Evolutionary conservation across 2,888 invertebrate species (phyloP).

Genomic region (Coleophora flavipennella): DNA sequence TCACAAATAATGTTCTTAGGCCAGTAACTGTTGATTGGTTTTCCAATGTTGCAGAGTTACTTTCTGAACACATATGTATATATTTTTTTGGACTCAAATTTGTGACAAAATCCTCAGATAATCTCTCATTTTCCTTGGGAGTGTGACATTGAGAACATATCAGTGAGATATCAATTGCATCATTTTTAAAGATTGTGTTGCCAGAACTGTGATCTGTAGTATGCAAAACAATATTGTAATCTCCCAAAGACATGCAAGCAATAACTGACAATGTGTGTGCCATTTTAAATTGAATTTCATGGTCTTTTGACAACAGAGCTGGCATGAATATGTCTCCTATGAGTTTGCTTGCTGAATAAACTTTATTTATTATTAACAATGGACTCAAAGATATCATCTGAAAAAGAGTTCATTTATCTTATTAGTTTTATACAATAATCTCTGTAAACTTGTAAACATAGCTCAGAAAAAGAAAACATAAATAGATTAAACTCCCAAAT

Average conservation of each 20-base stretch:
- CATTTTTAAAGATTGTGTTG: slow-evolving; percentile 33
- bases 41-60: slow-evolving; percentile 22
- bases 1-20: slow-evolving; percentile 38
- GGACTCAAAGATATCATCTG: slow-evolving; percentile 49
- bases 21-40: slow-evolving; percentile 32
- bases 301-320: slow-evolving; percentile 43
- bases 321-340: slow-evolving; percentile 57
- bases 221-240: slow-evolving; percentile 27
- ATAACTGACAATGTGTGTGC: slow-evolving; percentile 34
- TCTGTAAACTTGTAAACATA: too few species aligned
- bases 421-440: too few species aligned
- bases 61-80: slow-evolving; percentile 30
- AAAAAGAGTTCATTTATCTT: slow-evolving; percentile 28
- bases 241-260: slow-evolving; percentile 46
- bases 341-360: slow-evolving; percentile 44
- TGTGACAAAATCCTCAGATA: slow-evolving; percentile 10
- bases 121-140: slow-evolving; percentile 10
- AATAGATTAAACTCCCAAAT: too few species aligned
- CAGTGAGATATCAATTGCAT: slow-evolving; percentile 27
- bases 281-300: slow-evolving; percentile 35
- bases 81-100: slow-evolving; percentile 20
- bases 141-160: slow-evolving; percentile 49
- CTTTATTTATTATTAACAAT: slow-evolving; percentile 41
- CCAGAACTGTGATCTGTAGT: slow-evolving; percentile 22
- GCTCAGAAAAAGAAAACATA: too few species aligned